A percentile compares a stretch with the other conserved stretches of the same genome.
These are phyloP conservation scores for Sebastes minor DNA, from an alignment of 2,797 vertebrate genomes.

Conservation along the genomic window DNA sequence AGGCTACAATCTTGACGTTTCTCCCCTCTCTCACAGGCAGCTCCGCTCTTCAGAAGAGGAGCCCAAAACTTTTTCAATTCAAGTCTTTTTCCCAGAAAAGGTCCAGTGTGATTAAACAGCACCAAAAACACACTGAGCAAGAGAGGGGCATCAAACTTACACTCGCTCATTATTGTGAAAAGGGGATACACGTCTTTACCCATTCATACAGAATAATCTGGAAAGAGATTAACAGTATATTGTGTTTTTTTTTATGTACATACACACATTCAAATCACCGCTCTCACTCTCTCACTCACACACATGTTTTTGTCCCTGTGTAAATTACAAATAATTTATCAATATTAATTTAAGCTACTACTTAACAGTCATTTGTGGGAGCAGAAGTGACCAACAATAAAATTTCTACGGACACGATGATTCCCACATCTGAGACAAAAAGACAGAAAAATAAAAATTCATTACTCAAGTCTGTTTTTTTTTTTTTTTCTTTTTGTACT, in stretches of 20 bases:
- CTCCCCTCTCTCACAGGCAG: constrained; percentile 55
- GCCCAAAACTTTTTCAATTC: constrained; percentile 62
- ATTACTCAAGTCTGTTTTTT: constrained; percentile 52
- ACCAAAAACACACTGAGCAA: constrained; percentile 77
- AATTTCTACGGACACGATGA: constrained; percentile 63
- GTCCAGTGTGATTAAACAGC: constrained; percentile 86
- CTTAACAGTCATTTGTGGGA: constrained; percentile 81
- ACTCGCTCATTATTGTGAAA: constrained; percentile 59
- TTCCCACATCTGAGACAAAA: constrained; percentile 62
- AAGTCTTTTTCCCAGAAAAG: constrained; percentile 79
- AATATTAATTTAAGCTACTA: constrained; percentile 84
- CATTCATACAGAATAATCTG: constrained; percentile 71
- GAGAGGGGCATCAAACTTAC: constrained; percentile 62
- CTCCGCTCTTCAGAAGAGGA: constrained; percentile 51
- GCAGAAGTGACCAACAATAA: constrained; percentile 72
- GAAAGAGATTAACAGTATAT: constrained; percentile 78
- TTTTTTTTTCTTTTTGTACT: constrained; percentile 57
- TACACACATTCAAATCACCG: constrained; percentile 61
- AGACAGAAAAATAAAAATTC: constrained; percentile 66
- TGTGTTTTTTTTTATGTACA: constrained; percentile 66
- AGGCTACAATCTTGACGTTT: constrained; percentile 77
- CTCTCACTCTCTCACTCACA: constrained; percentile 2
- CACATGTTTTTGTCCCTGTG: constrained; percentile 74
- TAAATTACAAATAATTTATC: constrained; percentile 86
- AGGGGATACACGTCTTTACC: constrained; percentile 38